Percentiles rank a stretch among this genome's conserved stretches.
Evolutionary conservation across 2,113 vertebrate genomes (phyloP).

Genomic region (Megalops atlanticus): DNA sequence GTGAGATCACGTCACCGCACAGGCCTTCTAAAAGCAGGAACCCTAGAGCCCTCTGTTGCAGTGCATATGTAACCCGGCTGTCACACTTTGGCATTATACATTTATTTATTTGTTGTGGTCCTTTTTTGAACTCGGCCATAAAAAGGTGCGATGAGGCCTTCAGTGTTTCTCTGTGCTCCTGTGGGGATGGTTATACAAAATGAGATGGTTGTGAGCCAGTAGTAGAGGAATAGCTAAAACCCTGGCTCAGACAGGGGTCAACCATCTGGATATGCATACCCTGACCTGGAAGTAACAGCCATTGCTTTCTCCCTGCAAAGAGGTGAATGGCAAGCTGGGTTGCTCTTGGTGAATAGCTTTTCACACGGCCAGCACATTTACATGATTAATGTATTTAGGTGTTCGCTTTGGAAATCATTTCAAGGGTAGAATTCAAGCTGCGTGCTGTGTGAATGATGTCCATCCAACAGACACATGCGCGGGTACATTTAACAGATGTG

Average conservation of each 20-base stretch:
- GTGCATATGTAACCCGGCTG: not conserved
- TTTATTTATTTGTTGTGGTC: not conserved
- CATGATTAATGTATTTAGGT: not conserved
- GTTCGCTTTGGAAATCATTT: conserved; percentile 1
- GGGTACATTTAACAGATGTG: not conserved
- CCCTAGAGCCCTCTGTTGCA: not conserved
- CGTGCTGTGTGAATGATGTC: not conserved
- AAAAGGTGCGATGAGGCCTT: not conserved
- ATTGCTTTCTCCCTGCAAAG: conserved; percentile 48
- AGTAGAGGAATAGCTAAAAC: not conserved
- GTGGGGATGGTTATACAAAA: not conserved
- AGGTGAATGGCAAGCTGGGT: conserved; percentile 18
- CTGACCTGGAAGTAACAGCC: conserved; percentile 59
- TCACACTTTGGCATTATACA: not conserved
- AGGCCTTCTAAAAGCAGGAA: not conserved
- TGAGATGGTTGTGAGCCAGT: not conserved
- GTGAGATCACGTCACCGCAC: conserved; percentile 20
- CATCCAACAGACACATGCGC: not conserved
- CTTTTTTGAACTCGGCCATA: not conserved
- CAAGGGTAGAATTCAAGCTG: not conserved
- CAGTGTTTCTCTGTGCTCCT: not conserved
- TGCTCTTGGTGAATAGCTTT: not conserved
- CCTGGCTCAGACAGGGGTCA: conserved; percentile 46
- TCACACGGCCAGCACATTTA: not conserved
- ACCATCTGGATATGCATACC: conserved; percentile 45